Percentiles rank a stretch among this genome's conserved stretches.
Conservation (phyloP, 2,888 invertebrate genomes). For the Lysandra coridon region DNA sequence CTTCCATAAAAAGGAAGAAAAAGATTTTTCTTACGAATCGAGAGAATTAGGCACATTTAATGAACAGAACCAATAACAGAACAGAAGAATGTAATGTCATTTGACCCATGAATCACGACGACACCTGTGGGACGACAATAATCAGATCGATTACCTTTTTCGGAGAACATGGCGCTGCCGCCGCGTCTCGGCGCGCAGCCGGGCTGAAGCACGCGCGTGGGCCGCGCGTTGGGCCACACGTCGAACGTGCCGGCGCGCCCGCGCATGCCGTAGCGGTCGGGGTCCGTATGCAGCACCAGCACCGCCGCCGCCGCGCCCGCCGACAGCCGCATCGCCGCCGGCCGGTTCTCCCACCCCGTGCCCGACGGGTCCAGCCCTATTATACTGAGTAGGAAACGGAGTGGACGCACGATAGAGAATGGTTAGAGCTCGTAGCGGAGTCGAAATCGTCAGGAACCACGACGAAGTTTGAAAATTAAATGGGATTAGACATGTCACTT, state of each 20-base stretch:
- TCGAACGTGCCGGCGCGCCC: slow-evolving; percentile 58
- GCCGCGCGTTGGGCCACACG: slow-evolving; percentile 68
- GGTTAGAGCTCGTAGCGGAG: no score
- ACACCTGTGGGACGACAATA: no score
- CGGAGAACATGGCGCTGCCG: slow-evolving; percentile 51
- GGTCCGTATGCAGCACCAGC: slow-evolving; percentile 63
- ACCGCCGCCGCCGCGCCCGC: slow-evolving; percentile 58
- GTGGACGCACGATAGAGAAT: not conserved
- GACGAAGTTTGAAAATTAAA: no score
- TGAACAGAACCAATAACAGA: no score
- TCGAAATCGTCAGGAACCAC: no score
- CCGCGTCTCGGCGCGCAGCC: slow-evolving; percentile 52
- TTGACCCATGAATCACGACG: no score
- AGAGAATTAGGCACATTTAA: no score
- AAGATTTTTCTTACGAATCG: no score
- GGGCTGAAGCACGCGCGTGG: slow-evolving; percentile 58
- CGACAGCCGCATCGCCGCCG: slow-evolving; percentile 49
- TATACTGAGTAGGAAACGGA: slow-evolving; percentile 51
- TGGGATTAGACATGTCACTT: no score
- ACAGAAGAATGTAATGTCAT: no score
- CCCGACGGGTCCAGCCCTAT: slow-evolving; percentile 68
- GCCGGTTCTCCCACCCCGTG: slow-evolving; percentile 56
- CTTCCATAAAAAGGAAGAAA: no score
- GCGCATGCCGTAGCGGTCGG: slow-evolving; percentile 59
- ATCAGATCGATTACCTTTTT: slow-evolving; percentile 50